Base-by-base conservation (phyloP, 2,888 invertebrate species). In the Aethes cnicana region DNA sequence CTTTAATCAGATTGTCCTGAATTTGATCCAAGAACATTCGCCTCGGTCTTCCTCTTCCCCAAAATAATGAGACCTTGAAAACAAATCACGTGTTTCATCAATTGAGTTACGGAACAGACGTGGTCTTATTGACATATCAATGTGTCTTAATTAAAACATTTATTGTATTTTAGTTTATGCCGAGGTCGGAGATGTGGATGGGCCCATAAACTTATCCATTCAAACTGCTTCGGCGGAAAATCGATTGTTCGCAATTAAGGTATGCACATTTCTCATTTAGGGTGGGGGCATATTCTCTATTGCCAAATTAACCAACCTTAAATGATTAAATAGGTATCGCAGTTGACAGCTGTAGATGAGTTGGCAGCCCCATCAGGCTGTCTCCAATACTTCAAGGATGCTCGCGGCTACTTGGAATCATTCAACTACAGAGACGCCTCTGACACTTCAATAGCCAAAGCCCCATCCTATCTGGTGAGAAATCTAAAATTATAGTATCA, bases 341-440 rank as follows among this genome's bases (percentile, higher is more conserved):
- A 92, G 78, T 55, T 92, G 69, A 69, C 73, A 6, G 49, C 65
- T n/a, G 59, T 62, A 1, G 78, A 84, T 41, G 71, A 69, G 8
- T 33, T 76, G 54, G 68, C 71, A 7, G 92, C 92, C 0, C 93
- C 93, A 0, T 64, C 81, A 7, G 91, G 92, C 32, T 94, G 94
- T 59, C 84, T 95, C 7, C 95, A 95, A 74, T 94, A 93, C 68
- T 92, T 87, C 58, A 91, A 82, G 1, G 92, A 90, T 11, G 59
- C 81, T 0, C 86, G 90, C 49, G 95, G 94, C 2, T 77, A 85
- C 9, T 76, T 95, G 9, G 92, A 93, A 66, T 94, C 94, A 0
- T 95, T 95, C 68, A 95, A 95, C 70, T 95, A 94, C 66, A 91
- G 92, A 35, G 88, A 91, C 52, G 86, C 85, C 37, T 90, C 91